These are phyloP conservation scores for Choristoneura rosaceana DNA, from an alignment of 2,888 invertebrate genomes.

Conservation along the genomic window DNA sequence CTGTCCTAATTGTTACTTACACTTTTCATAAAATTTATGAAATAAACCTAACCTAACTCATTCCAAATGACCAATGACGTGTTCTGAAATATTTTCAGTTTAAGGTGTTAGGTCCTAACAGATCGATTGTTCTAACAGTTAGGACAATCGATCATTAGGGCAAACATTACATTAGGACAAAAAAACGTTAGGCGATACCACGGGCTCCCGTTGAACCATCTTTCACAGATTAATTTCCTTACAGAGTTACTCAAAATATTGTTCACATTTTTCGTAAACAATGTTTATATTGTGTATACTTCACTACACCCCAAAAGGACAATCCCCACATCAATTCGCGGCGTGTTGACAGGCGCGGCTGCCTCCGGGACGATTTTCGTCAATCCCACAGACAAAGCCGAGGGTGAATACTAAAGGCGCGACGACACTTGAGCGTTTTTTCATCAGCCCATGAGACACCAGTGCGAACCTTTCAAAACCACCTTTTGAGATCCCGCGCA, in stretches of 20 bases:
- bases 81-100: too few relatives aligned
- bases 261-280: not conserved
- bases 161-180: too few relatives aligned
- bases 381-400: constrained; percentile 79
- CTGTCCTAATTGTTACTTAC: too few relatives aligned
- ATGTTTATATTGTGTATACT: not conserved
- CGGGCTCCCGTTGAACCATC: too few relatives aligned
- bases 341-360: constrained; percentile 46
- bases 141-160: too few relatives aligned
- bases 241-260: not conserved
- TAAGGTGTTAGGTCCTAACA: too few relatives aligned
- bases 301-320: constrained; percentile 8
- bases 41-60: too few relatives aligned
- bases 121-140: too few relatives aligned
- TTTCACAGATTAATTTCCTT: not conserved
- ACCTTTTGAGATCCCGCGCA: constrained; percentile 81
- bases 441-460: constrained; percentile 79
- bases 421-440: constrained; percentile 78
- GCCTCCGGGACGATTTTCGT: constrained; percentile 74
- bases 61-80: too few relatives aligned
- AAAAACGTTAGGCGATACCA: too few relatives aligned
- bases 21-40: too few relatives aligned
- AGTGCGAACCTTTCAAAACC: constrained; percentile 73
- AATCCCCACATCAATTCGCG: constrained; percentile 14
- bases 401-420: constrained; percentile 81